Evolutionary conservation across 1,140 invertebrate species (phyloP), one percentile per base, ranked within the genome.

Genomic region (Leptinotarsa lineolata): DNA sequence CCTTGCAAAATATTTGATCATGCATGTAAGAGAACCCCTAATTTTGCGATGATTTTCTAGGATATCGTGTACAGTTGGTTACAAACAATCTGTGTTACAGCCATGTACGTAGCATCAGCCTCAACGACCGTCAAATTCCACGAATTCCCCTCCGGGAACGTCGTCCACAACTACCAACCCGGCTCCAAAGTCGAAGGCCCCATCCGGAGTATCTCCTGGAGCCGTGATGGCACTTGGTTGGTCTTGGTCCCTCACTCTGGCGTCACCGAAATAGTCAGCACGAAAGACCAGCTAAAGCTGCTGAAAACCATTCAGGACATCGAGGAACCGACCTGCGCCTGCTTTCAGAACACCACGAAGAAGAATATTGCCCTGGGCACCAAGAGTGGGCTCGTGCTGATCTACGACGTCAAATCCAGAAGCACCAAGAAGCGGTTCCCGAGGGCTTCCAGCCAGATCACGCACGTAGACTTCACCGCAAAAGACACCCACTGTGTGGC

Each of bases 191-290:
- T 77, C 12, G 75, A 81, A 21, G 79, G 79, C 1, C 59, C 77
- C 8, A 77, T 83, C n/a, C 77, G 79, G 63, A 81, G 78, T 22
- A 77, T 84, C 12, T 84, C 83, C 8, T 84, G 81, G 82, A 76
- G 78, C 44, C 83, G 81, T 70, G 81, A 84, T 72, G 83, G 83
- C 12, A 72, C 68, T 61, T 84, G 83, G 83, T 21, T 84, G n/a
- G 77, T 81, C 18, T 20, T 83, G 1, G 81, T 83, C 46, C 82
- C 82, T 12, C 70, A 77, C 67, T 74, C 74, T 12, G 82, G 80
- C n/a, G 68, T 46, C 48, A 71, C 81, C 13, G 81, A 84, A 79
- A 80, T 84, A 39, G 76, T 84, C 20, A 77, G 80, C 30, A 66
- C 83, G 13, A 81, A 78, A 65, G 77, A 80, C 46, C 74, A 80